Base-by-base conservation (phyloP, 2,888 invertebrate genomes). In the Gortyna flavago region DNA sequence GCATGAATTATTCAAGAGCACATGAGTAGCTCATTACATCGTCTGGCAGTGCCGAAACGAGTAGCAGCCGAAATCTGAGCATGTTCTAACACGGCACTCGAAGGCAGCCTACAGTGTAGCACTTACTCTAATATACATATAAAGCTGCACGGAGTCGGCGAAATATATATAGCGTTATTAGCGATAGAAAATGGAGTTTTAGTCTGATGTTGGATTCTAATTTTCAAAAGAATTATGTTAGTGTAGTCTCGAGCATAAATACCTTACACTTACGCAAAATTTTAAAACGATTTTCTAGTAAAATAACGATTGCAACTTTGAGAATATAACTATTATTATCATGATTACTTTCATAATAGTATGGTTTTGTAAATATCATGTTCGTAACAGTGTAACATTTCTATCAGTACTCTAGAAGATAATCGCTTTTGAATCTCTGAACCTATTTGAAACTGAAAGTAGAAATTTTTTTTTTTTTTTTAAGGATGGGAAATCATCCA, bases 91-190 rank as follows among this genome's bases (percentile, higher is more conserved):
- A 54, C 54, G 68, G 59, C 35, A 38, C 75, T 68, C 35, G 59
- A 29, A 62, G 57, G 51, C 25, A 35, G 8, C 16, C 25, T 41
- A 18, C 13, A 70, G 65, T 71, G 9, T n/a, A 29, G 57, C 48
- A 71, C 57, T 54, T 66, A 68, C 57, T 29, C 35, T 61, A 44
- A 18, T 81, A 74, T 64, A 64, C 70, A 68, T 83, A 64, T 38
- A 9, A 68, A 44, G 29, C 29, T 54, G 41, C 74, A 57, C 35
- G 66, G 25, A 67, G 7, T 16, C 25, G 5, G 41, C 21, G 1
- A 71, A 57, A 79, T 59, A 72, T 32, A 48, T 41, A 74, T 38
- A 72, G 32, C 5, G 38, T 75, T 29, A 54, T 69, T 57, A 35
- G 18, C 54, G 18, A 41, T 25, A 21, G 38, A 79, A 64, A 57